A percentile compares a stretch with the other conserved stretches of the same genome.
Evolutionary conservation across 2,888 invertebrate species (phyloP).

Genomic region (Helobdella robusta): DNA sequence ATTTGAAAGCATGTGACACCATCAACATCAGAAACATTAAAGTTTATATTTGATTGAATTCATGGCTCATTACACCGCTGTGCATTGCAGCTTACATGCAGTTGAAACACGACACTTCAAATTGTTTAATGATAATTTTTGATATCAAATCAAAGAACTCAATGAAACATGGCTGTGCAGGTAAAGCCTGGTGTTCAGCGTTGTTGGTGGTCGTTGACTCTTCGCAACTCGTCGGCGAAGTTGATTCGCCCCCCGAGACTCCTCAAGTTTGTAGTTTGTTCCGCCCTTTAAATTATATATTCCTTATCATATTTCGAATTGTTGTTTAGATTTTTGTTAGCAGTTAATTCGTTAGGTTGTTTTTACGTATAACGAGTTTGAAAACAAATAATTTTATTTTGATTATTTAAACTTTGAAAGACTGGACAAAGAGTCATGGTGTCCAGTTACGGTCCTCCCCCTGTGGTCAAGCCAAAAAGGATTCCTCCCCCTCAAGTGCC

Average conservation of each 20-base stretch:
- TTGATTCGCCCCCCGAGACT: constrained; percentile 28
- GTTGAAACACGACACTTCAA: too few relatives aligned
- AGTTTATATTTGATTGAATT: too few relatives aligned
- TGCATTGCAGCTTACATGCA: too few relatives aligned
- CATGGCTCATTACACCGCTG: too few relatives aligned
- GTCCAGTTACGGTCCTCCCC: constrained; percentile 22
- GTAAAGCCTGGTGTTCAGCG: constrained; percentile 64
- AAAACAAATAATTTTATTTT: neutral
- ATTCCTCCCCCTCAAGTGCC: constrained; percentile 14
- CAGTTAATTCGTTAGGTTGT: neutral
- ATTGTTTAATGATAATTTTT: too few relatives aligned
- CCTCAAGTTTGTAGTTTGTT: constrained; percentile 17
- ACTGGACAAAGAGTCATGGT: neutral
- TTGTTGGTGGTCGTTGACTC: constrained; percentile 50
- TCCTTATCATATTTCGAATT: neutral
- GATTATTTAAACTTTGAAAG: neutral
- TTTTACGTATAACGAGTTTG: neutral
- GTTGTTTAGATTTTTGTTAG: neutral
- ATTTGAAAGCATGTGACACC: too few relatives aligned
- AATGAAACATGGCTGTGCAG: too few relatives aligned
- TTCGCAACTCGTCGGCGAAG: constrained; percentile 27
- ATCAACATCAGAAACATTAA: too few relatives aligned
- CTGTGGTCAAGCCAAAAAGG: constrained; percentile 17
- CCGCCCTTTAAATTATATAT: neutral
- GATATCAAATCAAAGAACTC: too few relatives aligned